Percentiles rank a stretch among this genome's conserved stretches.
Evolutionary conservation across 1,140 invertebrate genomes (phyloP).

Genomic region (Cyclargus thomasi): DNA sequence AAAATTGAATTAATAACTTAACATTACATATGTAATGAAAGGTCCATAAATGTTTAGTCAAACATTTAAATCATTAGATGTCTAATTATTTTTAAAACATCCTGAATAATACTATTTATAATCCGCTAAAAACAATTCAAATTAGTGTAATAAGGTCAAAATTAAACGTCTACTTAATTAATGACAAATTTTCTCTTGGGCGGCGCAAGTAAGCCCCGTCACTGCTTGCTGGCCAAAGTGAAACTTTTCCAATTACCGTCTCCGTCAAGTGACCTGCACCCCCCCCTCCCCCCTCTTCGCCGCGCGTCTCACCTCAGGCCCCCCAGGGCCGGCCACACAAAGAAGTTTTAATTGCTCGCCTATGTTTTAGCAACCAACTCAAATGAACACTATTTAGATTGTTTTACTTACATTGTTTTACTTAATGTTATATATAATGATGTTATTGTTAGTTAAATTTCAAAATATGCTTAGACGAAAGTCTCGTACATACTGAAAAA

Average conservation of each 20-base stretch:
- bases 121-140: neutral
- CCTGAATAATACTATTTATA: neutral
- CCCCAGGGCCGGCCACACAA: conserved; percentile 43
- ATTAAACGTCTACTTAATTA: conserved; percentile 11
- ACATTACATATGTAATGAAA: too few relatives aligned
- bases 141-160: conserved; percentile 1
- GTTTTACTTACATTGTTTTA: conserved; percentile 40
- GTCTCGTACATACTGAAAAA: too few relatives aligned
- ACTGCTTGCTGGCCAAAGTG: conserved; percentile 40
- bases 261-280: conserved; percentile 50
- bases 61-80: too few relatives aligned
- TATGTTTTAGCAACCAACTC: conserved; percentile 53
- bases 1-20: too few relatives aligned
- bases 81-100: too few relatives aligned
- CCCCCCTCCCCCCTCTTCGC: neutral
- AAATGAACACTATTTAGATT: conserved; percentile 56
- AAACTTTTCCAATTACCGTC: conserved; percentile 68
- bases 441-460: neutral
- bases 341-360: conserved; percentile 70
- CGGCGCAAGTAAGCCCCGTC: conserved; percentile 59
- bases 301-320: conserved; percentile 16
- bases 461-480: too few relatives aligned
- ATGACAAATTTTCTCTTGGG: conserved; percentile 27
- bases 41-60: too few relatives aligned
- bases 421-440: conserved; percentile 15